phyloP scores from a whole-genome alignment of 2,113 vertebrate species.

The Callaeas wilsoni region DNA sequence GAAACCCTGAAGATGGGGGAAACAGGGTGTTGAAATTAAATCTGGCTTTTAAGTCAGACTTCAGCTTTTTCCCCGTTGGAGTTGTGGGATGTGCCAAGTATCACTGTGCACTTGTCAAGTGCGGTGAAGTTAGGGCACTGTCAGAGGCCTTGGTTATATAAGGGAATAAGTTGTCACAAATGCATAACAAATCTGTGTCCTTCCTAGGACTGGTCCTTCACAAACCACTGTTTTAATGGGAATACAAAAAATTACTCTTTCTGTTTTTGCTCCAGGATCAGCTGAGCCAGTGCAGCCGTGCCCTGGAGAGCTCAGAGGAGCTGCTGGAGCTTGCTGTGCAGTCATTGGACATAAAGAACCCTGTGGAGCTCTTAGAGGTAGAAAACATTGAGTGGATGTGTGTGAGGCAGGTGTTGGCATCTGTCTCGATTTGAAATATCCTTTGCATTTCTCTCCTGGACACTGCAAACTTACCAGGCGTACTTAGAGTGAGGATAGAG shows the following conservation, averaged over 20 bases:
- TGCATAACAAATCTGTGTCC: rapidly evolving
- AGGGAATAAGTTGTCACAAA: not conserved
- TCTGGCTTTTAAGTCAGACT: not conserved
- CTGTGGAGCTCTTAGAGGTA: constrained; percentile 87
- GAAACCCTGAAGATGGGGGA: not conserved
- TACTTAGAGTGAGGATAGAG: not conserved
- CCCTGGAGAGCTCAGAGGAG: constrained; percentile 86
- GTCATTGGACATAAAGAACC: constrained; percentile 79
- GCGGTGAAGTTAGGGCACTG: not conserved
- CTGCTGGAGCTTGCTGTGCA: constrained; percentile 83
- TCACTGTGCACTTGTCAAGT: not conserved
- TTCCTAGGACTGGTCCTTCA: not conserved
- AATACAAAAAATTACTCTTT: not conserved
- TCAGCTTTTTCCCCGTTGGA: not conserved
- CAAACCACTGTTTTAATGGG: not conserved
- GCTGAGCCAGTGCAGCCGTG: constrained; percentile 78
- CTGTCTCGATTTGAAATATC: not conserved
- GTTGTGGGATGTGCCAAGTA: not conserved
- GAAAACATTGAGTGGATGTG: not conserved
- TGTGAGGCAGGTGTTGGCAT: not conserved
- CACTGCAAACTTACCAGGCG: not conserved
- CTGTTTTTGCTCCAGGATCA: constrained; percentile 74
- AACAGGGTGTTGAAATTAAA: not conserved
- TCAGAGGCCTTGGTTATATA: not conserved
- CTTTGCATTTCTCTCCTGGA: not conserved